Evolutionary conservation across 2,888 invertebrate genomes (phyloP), one percentile per base, ranked within the genome.

Genomic region (Bellardia pandia): DNA sequence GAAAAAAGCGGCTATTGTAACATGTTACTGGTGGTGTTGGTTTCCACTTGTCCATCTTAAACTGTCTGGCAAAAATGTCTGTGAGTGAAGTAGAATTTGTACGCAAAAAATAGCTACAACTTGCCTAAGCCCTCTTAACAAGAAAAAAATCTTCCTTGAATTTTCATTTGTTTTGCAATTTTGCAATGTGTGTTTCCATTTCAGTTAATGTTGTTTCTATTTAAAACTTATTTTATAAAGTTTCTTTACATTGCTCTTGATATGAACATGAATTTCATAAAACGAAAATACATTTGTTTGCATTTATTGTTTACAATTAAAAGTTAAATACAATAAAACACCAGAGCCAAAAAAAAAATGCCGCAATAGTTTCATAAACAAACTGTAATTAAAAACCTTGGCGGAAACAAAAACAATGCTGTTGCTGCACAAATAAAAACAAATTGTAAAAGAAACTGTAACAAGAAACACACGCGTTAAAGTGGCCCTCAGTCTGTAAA

Each of bases 371-470:
- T 74, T 74, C n/a, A 74, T 51, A 53, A 53, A 64, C 69, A 79
- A 79, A 71, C 14, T 86, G 78, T 76, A 79, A 86, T 83, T 79
- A 75, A 83, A 82, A 83, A 64, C 66, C 77, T 40, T 37, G 53
- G n/a, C 69, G 53, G 45, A 76, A 76, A 53, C 6, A 16, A 51
- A 62, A 60, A n/a, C n/a, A n/a, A n/a, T n/a, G n/a, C n/a, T n/a
- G n/a, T n/a, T n/a, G n/a, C n/a, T n/a, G n/a, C n/a, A n/a, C n/a
- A n/a, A n/a, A n/a, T n/a, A n/a, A n/a, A n/a, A n/a, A 40, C n/a
- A 74, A 3, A 13, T 13, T 45, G 23, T 42, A 42, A n/a, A 14
- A 42, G 37, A 37, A 42, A 45, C 33, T 69, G 42, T 23, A 30
- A 64, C 66, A 74, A 53, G 30, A 72, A 51, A 14, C 14, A 58